These are phyloP conservation scores for Pseudochirops corinnae DNA, from an alignment of 2,797 vertebrate genomes.

Conservation along the genomic window DNA sequence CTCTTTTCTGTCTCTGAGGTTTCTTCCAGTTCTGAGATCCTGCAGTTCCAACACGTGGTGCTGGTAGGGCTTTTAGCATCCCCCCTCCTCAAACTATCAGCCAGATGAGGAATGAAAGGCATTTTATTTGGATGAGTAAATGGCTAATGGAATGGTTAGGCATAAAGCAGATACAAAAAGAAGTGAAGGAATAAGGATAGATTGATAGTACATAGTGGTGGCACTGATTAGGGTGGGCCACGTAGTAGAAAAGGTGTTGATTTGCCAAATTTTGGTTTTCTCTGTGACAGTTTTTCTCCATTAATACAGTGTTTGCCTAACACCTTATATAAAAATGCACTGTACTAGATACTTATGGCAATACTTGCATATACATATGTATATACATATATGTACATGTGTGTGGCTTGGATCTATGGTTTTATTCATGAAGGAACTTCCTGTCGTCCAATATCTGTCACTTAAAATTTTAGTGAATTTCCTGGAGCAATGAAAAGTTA, in stretches of 20 bases:
- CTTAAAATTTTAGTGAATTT: neutral
- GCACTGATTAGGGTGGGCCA: neutral
- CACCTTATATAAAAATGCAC: neutral
- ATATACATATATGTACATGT: no score
- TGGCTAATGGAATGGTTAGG: neutral
- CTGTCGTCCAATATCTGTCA: neutral
- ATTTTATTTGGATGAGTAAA: neutral
- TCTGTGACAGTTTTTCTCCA: conserved; percentile 11
- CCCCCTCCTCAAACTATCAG: neutral
- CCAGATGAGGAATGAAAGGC: neutral
- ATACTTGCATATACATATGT: rapidly evolving
- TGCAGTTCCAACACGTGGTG: neutral
- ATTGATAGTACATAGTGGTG: neutral
- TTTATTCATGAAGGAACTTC: neutral
- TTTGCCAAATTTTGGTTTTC: neutral
- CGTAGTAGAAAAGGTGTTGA: conserved; percentile 7
- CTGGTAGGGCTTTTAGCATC: neutral
- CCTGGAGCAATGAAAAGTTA: neutral
- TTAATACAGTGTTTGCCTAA: neutral
- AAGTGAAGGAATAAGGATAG: conserved; percentile 13
- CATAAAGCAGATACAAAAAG: neutral
- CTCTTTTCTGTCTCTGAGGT: neutral
- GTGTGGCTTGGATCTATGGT: neutral
- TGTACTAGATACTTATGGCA: neutral
- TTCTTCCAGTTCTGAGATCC: neutral